Conservation (phyloP, 2,113 vertebrate species). For the Capreolus pygargus region DNA sequence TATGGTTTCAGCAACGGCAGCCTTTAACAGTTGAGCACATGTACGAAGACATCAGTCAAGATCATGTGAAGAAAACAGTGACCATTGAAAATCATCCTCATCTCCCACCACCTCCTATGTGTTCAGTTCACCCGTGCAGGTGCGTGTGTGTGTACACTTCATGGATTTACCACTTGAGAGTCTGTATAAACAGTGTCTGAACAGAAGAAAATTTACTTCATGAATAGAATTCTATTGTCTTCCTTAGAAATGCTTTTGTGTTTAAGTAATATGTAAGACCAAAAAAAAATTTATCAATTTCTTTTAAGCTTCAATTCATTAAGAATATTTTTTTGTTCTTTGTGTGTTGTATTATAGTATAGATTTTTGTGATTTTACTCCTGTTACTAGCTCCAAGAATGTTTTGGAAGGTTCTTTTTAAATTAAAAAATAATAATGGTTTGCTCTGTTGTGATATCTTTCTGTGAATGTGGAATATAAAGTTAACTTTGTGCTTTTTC, state of each 20-base stretch:
- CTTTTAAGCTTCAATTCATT: conserved; percentile 25
- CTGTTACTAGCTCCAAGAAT: background rate
- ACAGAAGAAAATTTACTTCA: background rate
- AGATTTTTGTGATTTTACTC: background rate
- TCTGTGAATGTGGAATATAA: background rate
- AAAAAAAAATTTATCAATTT: background rate
- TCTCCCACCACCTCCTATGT: conserved; percentile 98
- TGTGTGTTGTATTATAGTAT: background rate
- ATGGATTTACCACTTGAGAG: background rate
- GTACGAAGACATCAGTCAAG: conserved; percentile 99
- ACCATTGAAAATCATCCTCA: conserved; percentile 98
- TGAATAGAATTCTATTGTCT: conserved; percentile 12
- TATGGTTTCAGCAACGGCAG: conserved; percentile 88
- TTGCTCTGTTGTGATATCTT: background rate
- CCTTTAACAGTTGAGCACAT: conserved; percentile 97
- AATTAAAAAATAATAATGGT: background rate
- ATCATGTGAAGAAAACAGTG: conserved; percentile 99
- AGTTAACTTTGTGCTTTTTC: background rate
- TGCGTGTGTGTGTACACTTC: conserved; percentile 54
- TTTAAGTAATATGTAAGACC: background rate
- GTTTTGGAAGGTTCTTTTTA: background rate
- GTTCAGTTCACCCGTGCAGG: conserved; percentile 99
- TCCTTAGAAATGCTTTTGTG: conserved; percentile 37
- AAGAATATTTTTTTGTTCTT: background rate
- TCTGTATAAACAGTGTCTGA: background rate